These are phyloP conservation scores for Tauraco erythrolophus DNA, from an alignment of 2,113 vertebrate genomes.

Conservation along the genomic window DNA sequence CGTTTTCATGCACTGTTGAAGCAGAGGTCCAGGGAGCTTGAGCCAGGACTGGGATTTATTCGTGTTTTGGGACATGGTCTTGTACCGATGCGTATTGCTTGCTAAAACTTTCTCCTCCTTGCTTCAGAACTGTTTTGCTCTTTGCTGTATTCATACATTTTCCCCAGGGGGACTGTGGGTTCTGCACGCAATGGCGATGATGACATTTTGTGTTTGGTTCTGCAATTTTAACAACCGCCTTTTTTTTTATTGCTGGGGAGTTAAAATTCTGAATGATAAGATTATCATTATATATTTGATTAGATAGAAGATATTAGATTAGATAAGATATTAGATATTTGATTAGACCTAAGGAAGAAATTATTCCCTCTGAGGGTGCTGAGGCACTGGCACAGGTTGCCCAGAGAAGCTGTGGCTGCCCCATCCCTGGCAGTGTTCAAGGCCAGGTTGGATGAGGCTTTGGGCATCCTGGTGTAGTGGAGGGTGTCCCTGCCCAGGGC, in stretches of 20 bases:
- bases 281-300: too few relatives aligned
- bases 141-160: background rate
- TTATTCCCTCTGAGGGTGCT: too few relatives aligned
- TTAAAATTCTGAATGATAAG: background rate
- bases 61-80: background rate
- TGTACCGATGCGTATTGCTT: background rate
- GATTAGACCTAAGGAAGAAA: too few relatives aligned
- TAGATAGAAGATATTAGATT: too few relatives aligned
- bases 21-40: background rate
- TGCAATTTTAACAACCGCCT: background rate
- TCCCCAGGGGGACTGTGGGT: background rate
- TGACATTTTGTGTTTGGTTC: background rate
- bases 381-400: too few relatives aligned
- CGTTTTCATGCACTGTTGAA: background rate
- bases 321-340: too few relatives aligned
- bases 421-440: too few relatives aligned
- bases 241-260: background rate
- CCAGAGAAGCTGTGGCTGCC: too few relatives aligned
- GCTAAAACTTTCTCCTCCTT: background rate
- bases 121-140: background rate
- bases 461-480: too few relatives aligned
- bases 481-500: too few relatives aligned
- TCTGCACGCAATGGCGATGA: rapidly evolving
- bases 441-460: too few relatives aligned
- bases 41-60: background rate